These are phyloP conservation scores for Xylocampa areola DNA, from an alignment of 2,888 invertebrate species.

Conservation along the genomic window DNA sequence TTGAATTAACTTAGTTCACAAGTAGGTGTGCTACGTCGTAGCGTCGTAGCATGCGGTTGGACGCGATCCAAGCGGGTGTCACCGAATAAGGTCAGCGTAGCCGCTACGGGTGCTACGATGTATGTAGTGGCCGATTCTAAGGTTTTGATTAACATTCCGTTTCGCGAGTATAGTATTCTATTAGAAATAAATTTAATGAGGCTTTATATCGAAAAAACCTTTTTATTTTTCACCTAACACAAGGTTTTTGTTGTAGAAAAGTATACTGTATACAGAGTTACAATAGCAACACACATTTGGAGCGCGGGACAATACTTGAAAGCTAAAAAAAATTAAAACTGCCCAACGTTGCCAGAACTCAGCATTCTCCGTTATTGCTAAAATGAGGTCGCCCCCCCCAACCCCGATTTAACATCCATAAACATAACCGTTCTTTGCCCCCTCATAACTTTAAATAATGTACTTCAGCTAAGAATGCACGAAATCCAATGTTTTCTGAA, in stretches of 20 bases:
- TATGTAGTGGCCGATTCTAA: background rate
- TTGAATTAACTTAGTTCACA: slow-evolving; percentile 20
- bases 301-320: background rate
- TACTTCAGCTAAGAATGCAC: background rate
- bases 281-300: too few species aligned
- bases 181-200: too few species aligned
- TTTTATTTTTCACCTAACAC: too few species aligned
- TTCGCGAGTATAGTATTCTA: too few species aligned
- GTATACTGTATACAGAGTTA: too few species aligned
- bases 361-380: background rate
- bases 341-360: background rate
- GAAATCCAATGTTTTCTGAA: background rate
- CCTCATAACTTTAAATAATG: background rate
- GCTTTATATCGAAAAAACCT: too few species aligned
- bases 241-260: too few species aligned
- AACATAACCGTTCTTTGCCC: background rate
- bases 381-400: background rate
- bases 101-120: slow-evolving; percentile 19
- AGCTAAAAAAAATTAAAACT: background rate
- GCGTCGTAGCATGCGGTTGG: slow-evolving; percentile 38
- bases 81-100: slow-evolving; percentile 47
- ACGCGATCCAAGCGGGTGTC: slow-evolving; percentile 29
- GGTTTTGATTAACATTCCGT: slow-evolving; percentile 9
- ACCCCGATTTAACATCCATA: background rate
- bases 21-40: slow-evolving; percentile 35